These are phyloP conservation scores for Eremophila alpestris DNA, from an alignment of 2,797 vertebrate species.

Conservation along the genomic window DNA sequence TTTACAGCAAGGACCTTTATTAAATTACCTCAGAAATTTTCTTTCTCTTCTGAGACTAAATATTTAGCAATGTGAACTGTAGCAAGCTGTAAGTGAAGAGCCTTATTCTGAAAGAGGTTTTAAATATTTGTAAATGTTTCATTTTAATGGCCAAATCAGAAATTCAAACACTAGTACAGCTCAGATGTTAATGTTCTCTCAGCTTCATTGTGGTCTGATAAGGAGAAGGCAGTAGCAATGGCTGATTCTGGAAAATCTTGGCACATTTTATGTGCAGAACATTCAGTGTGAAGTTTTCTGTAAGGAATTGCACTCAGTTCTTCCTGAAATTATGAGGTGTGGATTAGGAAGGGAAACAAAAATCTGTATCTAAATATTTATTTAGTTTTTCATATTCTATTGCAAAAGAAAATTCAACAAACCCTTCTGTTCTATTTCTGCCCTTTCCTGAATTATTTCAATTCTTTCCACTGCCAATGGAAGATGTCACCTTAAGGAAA, in stretches of 20 bases:
- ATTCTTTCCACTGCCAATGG: background rate
- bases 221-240: background rate
- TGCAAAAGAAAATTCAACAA: background rate
- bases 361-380: background rate
- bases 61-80: background rate
- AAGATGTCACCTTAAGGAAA: background rate
- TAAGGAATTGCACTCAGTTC: background rate
- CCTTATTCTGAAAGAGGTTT: background rate
- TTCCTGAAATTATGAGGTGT: background rate
- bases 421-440: background rate
- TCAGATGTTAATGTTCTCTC: background rate
- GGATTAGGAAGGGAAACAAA: background rate
- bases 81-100: background rate
- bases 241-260: background rate
- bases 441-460: background rate
- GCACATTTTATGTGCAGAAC: background rate
- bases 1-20: background rate
- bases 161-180: background rate
- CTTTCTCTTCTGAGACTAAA: background rate
- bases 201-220: background rate
- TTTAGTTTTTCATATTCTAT: background rate
- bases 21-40: background rate
- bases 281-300: background rate
- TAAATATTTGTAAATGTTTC: background rate
- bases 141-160: background rate